Base-by-base conservation (phyloP, 2,797 vertebrate species). In the Monodelphis domestica region DNA sequence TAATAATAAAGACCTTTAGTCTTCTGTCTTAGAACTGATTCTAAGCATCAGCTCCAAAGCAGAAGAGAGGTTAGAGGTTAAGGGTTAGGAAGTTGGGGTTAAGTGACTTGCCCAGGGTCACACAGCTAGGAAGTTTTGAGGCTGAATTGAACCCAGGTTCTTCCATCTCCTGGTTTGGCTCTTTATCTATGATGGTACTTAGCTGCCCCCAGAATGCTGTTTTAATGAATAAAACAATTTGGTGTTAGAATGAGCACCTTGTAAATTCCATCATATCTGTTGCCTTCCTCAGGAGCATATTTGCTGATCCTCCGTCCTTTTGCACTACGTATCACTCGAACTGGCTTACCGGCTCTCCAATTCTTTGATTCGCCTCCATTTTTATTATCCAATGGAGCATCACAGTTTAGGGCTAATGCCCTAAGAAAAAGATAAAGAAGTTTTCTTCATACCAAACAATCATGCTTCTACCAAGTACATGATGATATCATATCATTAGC, bases 191-290 rank as follows among this genome's bases (percentile, higher is more conserved):
- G n/a, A n/a, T n/a, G n/a, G n/a, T n/a, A n/a, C n/a, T n/a, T n/a
- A n/a, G n/a, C n/a, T n/a, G n/a, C n/a, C n/a, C n/a, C n/a, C 21
- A 84, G 38, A 45, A 45, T 45, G 38, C 38, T 84, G 17, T 53
- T 53, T 88, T n/a, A 96, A 91, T 88, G 95, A 96, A 96, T 89
- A 96, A 95, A 91, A 91, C 96, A 95, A 97, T 90, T 93, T 97
- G 95, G 97, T 96, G 96, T 97, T 95, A 94, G 95, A 94, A 95
- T 88, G 93, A 97, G 96, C 98, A 99, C 99, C 99, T 99, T 99
- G 98, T 99, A 99, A 98, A 99, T 99, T 89, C 99, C 99, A 97
- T 99, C 99, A 0, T 99, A 99, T 98, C 99, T 99, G 98, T 99
- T 99, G 97, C 99, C 99, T 98, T 99, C 99, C 97, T 99, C 99